phyloP scores from a whole-genome alignment of 2,113 vertebrate species.

The Gallinago jamesoni region DNA sequence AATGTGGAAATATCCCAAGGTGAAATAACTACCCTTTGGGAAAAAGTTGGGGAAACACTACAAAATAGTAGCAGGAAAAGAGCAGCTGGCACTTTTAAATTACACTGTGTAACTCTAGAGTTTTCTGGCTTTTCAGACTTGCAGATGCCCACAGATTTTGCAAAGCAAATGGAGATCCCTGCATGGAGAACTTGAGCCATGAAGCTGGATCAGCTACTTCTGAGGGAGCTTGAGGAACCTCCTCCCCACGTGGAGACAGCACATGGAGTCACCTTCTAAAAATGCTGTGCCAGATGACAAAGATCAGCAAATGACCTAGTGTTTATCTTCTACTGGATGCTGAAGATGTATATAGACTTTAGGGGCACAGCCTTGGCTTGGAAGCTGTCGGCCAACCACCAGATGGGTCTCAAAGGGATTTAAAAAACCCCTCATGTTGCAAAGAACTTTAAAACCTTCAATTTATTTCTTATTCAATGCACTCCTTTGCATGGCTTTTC shows the following conservation, averaged over 20 bases:
- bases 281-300: neutral
- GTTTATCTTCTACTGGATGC: neutral
- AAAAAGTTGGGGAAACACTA: neutral
- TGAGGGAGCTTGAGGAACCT: neutral
- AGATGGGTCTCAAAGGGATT: neutral
- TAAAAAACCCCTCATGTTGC: neutral
- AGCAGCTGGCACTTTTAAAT: neutral
- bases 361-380: neutral
- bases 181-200: neutral
- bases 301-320: neutral
- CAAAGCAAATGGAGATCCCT: neutral
- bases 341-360: neutral
- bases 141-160: neutral
- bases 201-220: neutral
- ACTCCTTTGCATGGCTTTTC: neutral
- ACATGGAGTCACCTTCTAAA: neutral
- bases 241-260: neutral
- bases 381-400: neutral
- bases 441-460: neutral
- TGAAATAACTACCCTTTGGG: neutral
- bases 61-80: neutral
- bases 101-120: accelerated
- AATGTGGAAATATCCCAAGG: neutral
- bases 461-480: neutral
- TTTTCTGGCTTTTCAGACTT: neutral